Evolutionary conservation across 2,797 vertebrate genomes (phyloP).

Genomic region (Aldrovandia affinis): DNA sequence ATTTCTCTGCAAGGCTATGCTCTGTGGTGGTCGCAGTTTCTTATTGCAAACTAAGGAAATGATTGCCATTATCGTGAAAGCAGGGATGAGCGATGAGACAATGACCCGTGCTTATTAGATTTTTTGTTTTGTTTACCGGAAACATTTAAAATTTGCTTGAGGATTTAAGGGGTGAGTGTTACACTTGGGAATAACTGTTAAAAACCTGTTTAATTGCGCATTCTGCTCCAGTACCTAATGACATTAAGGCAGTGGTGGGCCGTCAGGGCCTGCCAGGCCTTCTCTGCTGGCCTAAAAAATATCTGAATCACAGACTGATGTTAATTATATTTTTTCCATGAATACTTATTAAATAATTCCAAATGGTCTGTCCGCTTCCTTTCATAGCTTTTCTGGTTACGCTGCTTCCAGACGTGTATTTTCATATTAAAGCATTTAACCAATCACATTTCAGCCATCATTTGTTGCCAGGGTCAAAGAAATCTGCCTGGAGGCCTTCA

Average conservation of each 20-base stretch:
- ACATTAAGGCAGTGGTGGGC: not conserved
- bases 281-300: no score
- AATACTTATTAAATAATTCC: no score
- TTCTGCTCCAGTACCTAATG: not conserved
- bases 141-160: not conserved
- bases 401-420: no score
- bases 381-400: no score
- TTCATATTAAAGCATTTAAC: no score
- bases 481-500: no score
- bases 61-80: not conserved
- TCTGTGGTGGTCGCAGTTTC: not conserved
- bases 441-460: no score
- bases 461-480: no score
- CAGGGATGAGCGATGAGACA: not conserved
- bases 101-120: not conserved
- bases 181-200: not conserved
- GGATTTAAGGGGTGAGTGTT: not conserved
- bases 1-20: not conserved
- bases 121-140: not conserved
- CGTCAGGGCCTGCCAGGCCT: no score
- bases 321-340: no score
- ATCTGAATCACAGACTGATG: no score
- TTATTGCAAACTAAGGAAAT: not conserved
- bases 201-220: not conserved
- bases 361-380: no score